Percentiles rank a stretch among this genome's conserved stretches.
Evolutionary conservation across 64 coral and sea anemone genomes (phyloP).

Genomic region (Montipora foliosa): DNA sequence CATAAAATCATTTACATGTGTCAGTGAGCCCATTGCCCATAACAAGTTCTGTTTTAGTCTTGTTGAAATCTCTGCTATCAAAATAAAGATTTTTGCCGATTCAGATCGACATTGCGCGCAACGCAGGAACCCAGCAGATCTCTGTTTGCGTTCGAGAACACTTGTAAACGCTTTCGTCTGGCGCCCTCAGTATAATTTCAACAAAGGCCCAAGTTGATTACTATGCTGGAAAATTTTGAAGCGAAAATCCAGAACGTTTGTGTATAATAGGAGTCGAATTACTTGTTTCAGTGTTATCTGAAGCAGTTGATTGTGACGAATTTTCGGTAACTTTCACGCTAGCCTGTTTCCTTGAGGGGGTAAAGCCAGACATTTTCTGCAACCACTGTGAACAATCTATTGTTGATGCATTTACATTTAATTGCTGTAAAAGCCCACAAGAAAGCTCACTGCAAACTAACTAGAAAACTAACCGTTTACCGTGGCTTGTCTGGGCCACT

Average conservation of each 20-base stretch:
- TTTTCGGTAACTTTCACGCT: not conserved
- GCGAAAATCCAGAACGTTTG: not conserved
- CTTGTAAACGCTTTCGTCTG: not conserved
- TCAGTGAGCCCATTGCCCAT: not conserved
- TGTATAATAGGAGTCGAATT: not conserved
- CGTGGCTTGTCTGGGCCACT: conserved; percentile 25
- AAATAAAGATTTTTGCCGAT: conserved; percentile 29
- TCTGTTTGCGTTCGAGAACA: not conserved
- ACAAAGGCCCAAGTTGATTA: not conserved
- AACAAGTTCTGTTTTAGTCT: not conserved
- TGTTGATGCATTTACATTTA: conserved; percentile 26
- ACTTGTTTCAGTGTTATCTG: not conserved
- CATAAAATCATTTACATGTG: conserved; percentile 45
- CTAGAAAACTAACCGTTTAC: conserved; percentile 49
- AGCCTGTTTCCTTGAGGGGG: not conserved
- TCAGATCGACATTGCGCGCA: not conserved
- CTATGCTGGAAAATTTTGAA: not conserved
- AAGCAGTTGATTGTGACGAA: not conserved
- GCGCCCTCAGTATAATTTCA: not conserved
- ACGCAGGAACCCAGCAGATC: not conserved
- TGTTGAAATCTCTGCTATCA: conserved; percentile 26
- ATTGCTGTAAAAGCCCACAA: conserved; percentile 58
- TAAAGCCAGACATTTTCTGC: not conserved
- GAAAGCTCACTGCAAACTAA: not conserved
- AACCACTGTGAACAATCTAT: not conserved